Percentiles rank a stretch among this genome's conserved stretches.
These are phyloP conservation scores for Thalassaphorura encarpata DNA, from an alignment of 1,140 invertebrate species.

Conservation along the genomic window DNA sequence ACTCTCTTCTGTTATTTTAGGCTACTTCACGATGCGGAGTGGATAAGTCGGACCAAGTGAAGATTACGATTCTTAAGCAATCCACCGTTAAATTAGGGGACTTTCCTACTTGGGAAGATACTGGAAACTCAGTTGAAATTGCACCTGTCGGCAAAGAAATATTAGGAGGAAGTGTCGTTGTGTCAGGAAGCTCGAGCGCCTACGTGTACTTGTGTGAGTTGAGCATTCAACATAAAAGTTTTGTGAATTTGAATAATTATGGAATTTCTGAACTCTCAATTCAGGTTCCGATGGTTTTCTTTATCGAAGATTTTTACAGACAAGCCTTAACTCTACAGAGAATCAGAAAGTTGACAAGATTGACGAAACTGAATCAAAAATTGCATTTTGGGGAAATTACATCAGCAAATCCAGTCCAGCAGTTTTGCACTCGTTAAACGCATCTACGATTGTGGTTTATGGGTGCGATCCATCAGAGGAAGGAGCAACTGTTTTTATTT, in stretches of 20 bases:
- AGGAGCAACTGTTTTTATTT: conserved; percentile 27
- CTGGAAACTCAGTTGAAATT: background rate
- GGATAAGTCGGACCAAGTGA: background rate
- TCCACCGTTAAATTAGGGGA: background rate
- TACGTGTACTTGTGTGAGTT: conserved; percentile 10
- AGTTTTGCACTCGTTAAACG: conserved; percentile 10
- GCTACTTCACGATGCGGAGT: background rate
- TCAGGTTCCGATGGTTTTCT: conserved; percentile 23
- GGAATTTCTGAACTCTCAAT: background rate
- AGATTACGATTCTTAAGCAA: background rate
- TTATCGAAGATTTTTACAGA: conserved; percentile 8
- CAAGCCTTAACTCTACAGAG: too few relatives aligned
- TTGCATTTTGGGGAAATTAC: conserved; percentile 13
- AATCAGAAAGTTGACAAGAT: too few relatives aligned
- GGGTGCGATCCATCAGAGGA: conserved; percentile 25
- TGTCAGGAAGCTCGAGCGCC: background rate
- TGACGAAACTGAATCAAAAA: background rate
- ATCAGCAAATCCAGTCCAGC: conserved; percentile 8
- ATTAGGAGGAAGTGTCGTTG: conserved; percentile 7
- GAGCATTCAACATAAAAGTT: too few relatives aligned
- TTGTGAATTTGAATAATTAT: too few relatives aligned
- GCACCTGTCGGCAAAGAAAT: background rate
- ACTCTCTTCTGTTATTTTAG: background rate
- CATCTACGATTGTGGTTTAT: conserved; percentile 16
- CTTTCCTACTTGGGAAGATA: background rate